A percentile compares a stretch with the other conserved stretches of the same genome.
phyloP scores from a whole-genome alignment of 2,797 vertebrate genomes.

The Xenentodon cancila region DNA sequence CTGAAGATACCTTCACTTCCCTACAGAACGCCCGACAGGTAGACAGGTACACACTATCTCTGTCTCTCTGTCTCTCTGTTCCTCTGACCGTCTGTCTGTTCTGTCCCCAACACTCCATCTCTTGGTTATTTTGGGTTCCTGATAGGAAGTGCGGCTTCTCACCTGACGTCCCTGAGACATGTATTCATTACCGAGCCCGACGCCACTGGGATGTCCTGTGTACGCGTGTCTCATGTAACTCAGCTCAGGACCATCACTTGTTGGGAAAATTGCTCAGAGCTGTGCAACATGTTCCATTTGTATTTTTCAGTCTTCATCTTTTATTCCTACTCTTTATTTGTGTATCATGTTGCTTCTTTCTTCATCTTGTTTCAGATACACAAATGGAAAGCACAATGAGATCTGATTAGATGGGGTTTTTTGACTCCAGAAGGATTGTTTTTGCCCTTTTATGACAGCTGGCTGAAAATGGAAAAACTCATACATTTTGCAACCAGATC shows the following conservation, averaged over 20 bases:
- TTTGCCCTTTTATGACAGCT: too few relatives aligned
- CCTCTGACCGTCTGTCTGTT: constrained; percentile 4
- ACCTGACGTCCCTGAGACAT: constrained; percentile 83
- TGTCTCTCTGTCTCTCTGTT: constrained; percentile 27
- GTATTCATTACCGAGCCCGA: constrained; percentile 86
- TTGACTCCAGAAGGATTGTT: too few relatives aligned
- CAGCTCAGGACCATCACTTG: constrained; percentile 84
- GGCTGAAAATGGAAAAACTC: too few relatives aligned
- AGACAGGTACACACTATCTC: constrained; percentile 31
- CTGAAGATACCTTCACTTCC: constrained; percentile 10
- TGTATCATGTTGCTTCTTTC: too few relatives aligned
- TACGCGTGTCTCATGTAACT: constrained; percentile 50
- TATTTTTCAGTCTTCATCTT: too few relatives aligned
- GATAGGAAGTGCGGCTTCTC: constrained; percentile 75
- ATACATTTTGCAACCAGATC: too few relatives aligned
- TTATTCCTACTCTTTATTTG: too few relatives aligned
- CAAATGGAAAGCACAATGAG: too few relatives aligned
- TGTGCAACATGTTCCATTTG: too few relatives aligned
- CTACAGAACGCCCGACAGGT: constrained; percentile 1
- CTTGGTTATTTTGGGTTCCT: constrained; percentile 70
- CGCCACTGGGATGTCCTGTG: constrained; percentile 72
- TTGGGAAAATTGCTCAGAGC: constrained; percentile 89
- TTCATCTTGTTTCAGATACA: too few relatives aligned
- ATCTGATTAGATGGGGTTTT: too few relatives aligned
- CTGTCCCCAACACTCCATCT: constrained; percentile 27